Conservation (phyloP, 2,113 vertebrate genomes). For the Platichthys stellatus region DNA sequence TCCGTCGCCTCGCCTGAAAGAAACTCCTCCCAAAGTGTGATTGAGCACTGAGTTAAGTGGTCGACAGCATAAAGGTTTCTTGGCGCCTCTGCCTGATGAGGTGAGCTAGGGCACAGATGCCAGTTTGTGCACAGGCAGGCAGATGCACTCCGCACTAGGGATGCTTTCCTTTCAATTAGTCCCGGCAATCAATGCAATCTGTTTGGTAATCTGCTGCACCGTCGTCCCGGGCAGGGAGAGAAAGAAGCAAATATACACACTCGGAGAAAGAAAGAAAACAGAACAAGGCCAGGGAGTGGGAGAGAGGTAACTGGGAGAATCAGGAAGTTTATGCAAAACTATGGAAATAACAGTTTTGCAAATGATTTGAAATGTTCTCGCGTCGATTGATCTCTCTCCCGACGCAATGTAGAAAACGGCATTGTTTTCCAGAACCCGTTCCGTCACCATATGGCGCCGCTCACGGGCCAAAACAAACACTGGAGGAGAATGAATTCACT, state of each 20-base stretch:
- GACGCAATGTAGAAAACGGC: background rate
- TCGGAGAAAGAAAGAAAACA: constrained; percentile 13
- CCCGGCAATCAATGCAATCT: constrained; percentile 75
- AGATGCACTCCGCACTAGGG: constrained; percentile 64
- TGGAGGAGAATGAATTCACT: constrained; percentile 1
- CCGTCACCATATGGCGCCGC: constrained; percentile 25
- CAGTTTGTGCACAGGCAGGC: constrained; percentile 72
- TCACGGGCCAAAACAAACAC: constrained; percentile 20
- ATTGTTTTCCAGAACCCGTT: constrained; percentile 36
- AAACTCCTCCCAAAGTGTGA: constrained; percentile 66
- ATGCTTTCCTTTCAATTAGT: constrained; percentile 80
- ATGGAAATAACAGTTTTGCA: constrained; percentile 30
- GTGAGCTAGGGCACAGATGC: constrained; percentile 61
- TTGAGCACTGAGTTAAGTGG: constrained; percentile 68
- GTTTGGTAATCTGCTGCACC: constrained; percentile 68
- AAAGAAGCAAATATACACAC: constrained; percentile 49
- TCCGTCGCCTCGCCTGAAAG: constrained; percentile 51
- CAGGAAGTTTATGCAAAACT: constrained; percentile 21
- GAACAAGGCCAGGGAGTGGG: constrained; percentile 23
- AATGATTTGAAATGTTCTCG: constrained; percentile 27
- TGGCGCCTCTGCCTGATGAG: constrained; percentile 67
- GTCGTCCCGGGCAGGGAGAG: constrained; percentile 37
- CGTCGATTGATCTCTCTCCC: constrained; percentile 21
- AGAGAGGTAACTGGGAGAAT: constrained; percentile 16
- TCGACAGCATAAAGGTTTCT: constrained; percentile 53